Conservation (phyloP, 2,888 invertebrate genomes). For the Stenichneumon culpator region DNA sequence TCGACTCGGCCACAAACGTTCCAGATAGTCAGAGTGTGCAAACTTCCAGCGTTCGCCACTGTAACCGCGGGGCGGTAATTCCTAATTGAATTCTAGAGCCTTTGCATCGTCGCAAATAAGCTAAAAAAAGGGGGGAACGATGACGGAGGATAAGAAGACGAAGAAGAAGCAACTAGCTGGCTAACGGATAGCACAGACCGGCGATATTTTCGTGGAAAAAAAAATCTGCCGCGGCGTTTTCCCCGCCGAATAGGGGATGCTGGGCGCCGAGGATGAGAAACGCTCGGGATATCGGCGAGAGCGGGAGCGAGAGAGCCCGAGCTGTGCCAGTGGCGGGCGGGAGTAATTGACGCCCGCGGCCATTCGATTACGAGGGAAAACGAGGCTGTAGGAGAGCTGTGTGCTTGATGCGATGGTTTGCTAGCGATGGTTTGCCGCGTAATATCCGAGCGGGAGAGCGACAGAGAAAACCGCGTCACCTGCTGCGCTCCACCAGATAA, state of each 20-base stretch:
- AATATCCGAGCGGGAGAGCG: slow-evolving; percentile 18
- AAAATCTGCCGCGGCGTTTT: slow-evolving; percentile 51
- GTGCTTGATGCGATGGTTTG: slow-evolving; percentile 62
- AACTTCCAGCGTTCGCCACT: slow-evolving; percentile 15
- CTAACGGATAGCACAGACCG: slow-evolving; percentile 17
- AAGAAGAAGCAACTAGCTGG: neutral
- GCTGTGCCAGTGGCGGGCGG: slow-evolving; percentile 64
- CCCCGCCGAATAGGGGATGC: neutral
- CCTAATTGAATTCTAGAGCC: slow-evolving; percentile 60
- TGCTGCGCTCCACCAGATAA: slow-evolving; percentile 68
- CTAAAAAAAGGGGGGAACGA: neutral
- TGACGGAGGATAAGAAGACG: neutral
- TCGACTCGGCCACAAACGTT: slow-evolving; percentile 53
- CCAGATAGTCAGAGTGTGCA: slow-evolving; percentile 32
- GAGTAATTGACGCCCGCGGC: slow-evolving; percentile 68
- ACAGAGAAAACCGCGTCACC: slow-evolving; percentile 61
- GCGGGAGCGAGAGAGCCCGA: slow-evolving; percentile 28
- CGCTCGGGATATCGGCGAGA: slow-evolving; percentile 7
- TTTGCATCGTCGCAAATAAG: neutral
- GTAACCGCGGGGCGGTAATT: slow-evolving; percentile 52
- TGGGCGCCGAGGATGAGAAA: slow-evolving; percentile 30
- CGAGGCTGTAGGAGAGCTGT: slow-evolving; percentile 57
- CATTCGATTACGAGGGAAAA: slow-evolving; percentile 67
- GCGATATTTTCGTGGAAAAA: slow-evolving; percentile 54
- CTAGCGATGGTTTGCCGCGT: slow-evolving; percentile 60